These are phyloP conservation scores for Notothenia coriiceps DNA, from an alignment of 2,113 vertebrate species.

Conservation along the genomic window DNA sequence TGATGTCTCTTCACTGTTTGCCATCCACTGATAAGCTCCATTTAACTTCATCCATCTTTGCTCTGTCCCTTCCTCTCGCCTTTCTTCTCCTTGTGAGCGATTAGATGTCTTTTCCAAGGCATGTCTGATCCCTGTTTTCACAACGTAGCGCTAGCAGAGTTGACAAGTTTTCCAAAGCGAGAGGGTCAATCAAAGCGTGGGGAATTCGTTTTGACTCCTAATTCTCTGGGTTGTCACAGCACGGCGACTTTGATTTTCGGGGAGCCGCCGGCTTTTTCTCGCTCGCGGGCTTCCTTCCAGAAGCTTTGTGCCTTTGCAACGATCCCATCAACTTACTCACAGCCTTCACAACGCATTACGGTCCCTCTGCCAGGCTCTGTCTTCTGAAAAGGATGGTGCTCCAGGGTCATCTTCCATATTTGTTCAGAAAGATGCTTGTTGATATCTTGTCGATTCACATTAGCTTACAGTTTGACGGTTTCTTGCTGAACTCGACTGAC, in stretches of 20 bases:
- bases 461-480: slow-evolving; percentile 50
- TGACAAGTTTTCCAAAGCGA: slow-evolving; percentile 27
- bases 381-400: slow-evolving; percentile 8
- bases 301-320: slow-evolving; percentile 51
- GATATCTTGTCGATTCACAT: slow-evolving; percentile 58
- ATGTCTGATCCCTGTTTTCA: slow-evolving; percentile 27
- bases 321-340: slow-evolving; percentile 47
- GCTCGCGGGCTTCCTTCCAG: slow-evolving; percentile 32
- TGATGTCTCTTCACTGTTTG: slow-evolving; percentile 43
- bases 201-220: slow-evolving; percentile 59
- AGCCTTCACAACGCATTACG: slow-evolving; percentile 60
- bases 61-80: not conserved
- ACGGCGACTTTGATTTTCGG: slow-evolving; percentile 25
- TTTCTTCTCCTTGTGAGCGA: slow-evolving; percentile 8
- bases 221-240: slow-evolving; percentile 63
- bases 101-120: slow-evolving; percentile 37
- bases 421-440: slow-evolving; percentile 32
- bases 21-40: slow-evolving; percentile 49
- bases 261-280: slow-evolving; percentile 16
- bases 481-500: not conserved
- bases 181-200: slow-evolving; percentile 37
- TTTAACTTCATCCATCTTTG: slow-evolving; percentile 32
- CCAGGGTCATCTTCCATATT: slow-evolving; percentile 11
- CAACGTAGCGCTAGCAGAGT: not conserved
- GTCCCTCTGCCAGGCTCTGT: slow-evolving; percentile 17